phyloP scores from a whole-genome alignment of 2,888 invertebrate species.

The Cotesia congregata region DNA sequence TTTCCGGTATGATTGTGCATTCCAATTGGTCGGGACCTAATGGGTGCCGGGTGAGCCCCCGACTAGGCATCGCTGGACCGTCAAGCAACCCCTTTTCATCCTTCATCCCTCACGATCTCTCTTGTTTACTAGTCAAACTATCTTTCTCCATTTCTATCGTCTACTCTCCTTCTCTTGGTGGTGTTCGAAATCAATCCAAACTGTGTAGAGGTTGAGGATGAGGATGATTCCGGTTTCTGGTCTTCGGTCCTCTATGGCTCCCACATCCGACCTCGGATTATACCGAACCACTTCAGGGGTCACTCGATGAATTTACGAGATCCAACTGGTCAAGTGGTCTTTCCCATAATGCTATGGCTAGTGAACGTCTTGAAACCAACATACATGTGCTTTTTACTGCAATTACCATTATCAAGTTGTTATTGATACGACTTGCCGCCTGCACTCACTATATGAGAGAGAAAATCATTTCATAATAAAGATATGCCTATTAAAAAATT shows the following conservation, averaged over 20 bases:
- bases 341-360: background rate
- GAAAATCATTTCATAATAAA: too few species aligned
- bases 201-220: constrained; percentile 69
- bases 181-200: constrained; percentile 80
- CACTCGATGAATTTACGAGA: constrained; percentile 20
- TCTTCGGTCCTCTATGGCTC: constrained; percentile 75
- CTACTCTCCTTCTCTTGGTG: constrained; percentile 36
- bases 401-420: too few species aligned
- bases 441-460: too few species aligned
- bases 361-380: background rate
- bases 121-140: constrained; percentile 11
- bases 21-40: constrained; percentile 66
- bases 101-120: constrained; percentile 26
- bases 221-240: constrained; percentile 88
- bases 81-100: constrained; percentile 35
- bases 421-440: too few species aligned
- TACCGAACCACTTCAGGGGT: constrained; percentile 18
- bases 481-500: too few species aligned
- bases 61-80: constrained; percentile 40
- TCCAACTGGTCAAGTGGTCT: background rate
- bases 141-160: constrained; percentile 7
- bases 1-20: constrained; percentile 71
- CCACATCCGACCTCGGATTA: constrained; percentile 37
- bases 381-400: background rate
- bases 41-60: constrained; percentile 52